Percentiles rank a stretch among this genome's conserved stretches.
Conservation (phyloP, 1,140 invertebrate genomes). For the Spodoptera litura region DNA sequence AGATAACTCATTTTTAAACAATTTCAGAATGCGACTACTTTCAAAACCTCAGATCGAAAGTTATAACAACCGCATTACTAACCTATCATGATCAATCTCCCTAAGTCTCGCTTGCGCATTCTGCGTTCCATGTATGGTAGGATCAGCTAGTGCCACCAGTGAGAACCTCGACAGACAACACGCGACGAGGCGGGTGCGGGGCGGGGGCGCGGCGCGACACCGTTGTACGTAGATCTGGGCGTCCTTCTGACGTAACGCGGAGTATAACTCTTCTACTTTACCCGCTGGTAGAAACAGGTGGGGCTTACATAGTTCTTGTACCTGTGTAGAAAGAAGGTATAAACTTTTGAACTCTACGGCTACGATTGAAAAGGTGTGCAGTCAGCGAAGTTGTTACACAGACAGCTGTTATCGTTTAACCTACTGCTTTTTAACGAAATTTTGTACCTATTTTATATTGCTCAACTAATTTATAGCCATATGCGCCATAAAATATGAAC, state of each 20-base stretch:
- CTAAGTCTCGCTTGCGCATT: constrained; percentile 54
- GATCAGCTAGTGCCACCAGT: constrained; percentile 95
- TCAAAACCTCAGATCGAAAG: neutral
- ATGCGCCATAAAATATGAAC: too few species aligned
- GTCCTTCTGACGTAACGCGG: constrained; percentile 94
- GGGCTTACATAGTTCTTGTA: constrained; percentile 91
- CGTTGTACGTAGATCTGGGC: constrained; percentile 97
- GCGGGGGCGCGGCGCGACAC: constrained; percentile 84
- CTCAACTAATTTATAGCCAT: too few species aligned
- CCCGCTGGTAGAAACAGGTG: constrained; percentile 93
- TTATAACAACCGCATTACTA: neutral
- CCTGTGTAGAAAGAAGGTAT: constrained; percentile 52
- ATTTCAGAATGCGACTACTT: neutral
- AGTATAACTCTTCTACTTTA: constrained; percentile 96
- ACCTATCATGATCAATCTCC: constrained; percentile 74
- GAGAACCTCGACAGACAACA: constrained; percentile 81
- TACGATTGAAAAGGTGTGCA: too few species aligned
- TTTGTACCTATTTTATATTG: too few species aligned
- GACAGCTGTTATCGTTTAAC: too few species aligned
- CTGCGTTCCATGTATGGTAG: constrained; percentile 91
- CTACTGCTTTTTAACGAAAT: too few species aligned
- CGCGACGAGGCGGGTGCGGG: constrained; percentile 88
- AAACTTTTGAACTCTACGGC: too few species aligned
- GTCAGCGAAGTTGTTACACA: too few species aligned
- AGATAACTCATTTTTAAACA: too few species aligned